phyloP scores from a whole-genome alignment of 2,888 invertebrate genomes.

The Synergus japonicus region DNA sequence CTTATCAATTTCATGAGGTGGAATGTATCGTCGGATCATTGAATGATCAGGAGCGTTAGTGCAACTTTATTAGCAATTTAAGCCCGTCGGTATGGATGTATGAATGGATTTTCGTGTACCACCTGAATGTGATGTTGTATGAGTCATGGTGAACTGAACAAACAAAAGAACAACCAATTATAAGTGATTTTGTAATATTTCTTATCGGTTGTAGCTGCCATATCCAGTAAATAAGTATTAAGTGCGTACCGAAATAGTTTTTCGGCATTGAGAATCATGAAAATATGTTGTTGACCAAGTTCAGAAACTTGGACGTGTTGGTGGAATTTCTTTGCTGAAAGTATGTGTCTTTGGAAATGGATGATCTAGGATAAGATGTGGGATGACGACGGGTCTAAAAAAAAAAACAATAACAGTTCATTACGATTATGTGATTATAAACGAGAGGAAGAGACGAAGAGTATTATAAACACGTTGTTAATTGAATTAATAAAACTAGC shows the following conservation, averaged over 20 bases:
- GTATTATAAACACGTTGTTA: constrained; percentile 77
- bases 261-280: constrained; percentile 59
- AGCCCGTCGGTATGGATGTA: constrained; percentile 65
- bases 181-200: constrained; percentile 76
- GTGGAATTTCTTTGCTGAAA: constrained; percentile 65
- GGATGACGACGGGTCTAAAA: constrained; percentile 76
- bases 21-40: constrained; percentile 50
- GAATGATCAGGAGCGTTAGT: constrained; percentile 47
- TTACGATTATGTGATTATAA: constrained; percentile 74
- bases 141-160: constrained; percentile 47
- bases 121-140: constrained; percentile 40
- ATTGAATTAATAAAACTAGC: constrained; percentile 78
- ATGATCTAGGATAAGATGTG: constrained; percentile 71
- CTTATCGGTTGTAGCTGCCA: constrained; percentile 76
- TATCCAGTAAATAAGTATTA: constrained; percentile 70
- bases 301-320: constrained; percentile 57
- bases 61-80: constrained; percentile 50
- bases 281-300: constrained; percentile 46
- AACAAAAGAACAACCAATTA: constrained; percentile 55
- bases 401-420: constrained; percentile 71
- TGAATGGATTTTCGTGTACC: constrained; percentile 52
- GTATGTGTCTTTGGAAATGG: constrained; percentile 68
- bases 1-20: constrained; percentile 42
- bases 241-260: constrained; percentile 67
- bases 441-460: constrained; percentile 75